Percentiles rank a stretch among this genome's conserved stretches.
These are phyloP conservation scores for Lepus europaeus DNA, from an alignment of 2,113 vertebrate species.

Conservation along the genomic window DNA sequence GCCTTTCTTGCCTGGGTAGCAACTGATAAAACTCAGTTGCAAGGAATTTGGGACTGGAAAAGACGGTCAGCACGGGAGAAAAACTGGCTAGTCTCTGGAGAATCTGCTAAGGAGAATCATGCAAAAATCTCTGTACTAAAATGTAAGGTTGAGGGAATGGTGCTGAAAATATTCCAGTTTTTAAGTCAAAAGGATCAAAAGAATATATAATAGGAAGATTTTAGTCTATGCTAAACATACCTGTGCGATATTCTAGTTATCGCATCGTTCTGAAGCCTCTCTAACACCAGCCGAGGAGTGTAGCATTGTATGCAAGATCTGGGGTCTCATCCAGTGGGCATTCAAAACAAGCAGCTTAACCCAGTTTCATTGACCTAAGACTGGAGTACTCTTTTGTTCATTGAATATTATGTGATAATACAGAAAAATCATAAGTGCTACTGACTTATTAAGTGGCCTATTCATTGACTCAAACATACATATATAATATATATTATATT, in stretches of 20 bases:
- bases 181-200: slow-evolving; percentile 3
- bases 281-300: not conserved
- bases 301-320: not conserved
- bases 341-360: not conserved
- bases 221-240: not conserved
- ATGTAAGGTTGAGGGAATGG: not conserved
- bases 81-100: not conserved
- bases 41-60: not conserved
- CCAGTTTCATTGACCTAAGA: not conserved
- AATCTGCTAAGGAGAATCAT: not conserved
- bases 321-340: not conserved
- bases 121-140: not conserved
- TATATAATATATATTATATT: not conserved
- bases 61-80: not conserved
- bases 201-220: not conserved
- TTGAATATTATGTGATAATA: not conserved
- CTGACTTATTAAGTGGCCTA: not conserved
- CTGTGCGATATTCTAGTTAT: not conserved
- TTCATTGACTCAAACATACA: not conserved
- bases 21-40: not conserved
- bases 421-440: not conserved
- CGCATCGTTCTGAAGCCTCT: not conserved
- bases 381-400: not conserved
- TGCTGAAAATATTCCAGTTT: not conserved
- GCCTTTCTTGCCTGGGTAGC: not conserved